A percentile compares a stretch with the other conserved stretches of the same genome.
Conservation (phyloP, 2,888 invertebrate genomes). For the Caenorhabditis sinica region DNA sequence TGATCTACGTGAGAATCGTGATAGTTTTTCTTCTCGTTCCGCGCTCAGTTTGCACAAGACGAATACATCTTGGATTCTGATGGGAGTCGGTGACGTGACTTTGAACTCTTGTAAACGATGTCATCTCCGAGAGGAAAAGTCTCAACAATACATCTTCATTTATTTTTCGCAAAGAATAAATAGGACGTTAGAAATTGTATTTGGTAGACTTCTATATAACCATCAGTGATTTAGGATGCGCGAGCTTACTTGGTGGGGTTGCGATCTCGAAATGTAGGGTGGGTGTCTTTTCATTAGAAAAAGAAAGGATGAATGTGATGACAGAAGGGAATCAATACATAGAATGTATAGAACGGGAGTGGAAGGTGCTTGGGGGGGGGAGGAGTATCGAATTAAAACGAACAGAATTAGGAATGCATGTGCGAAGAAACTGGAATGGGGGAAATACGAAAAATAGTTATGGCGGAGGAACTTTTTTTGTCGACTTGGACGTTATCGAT, state of each 20-base stretch:
- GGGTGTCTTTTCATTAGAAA: conserved; percentile 15
- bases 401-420: conserved; percentile 26
- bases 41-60: conserved; percentile 13
- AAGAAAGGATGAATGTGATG: conserved; percentile 11
- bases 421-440: neutral
- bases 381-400: neutral
- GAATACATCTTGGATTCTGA: conserved; percentile 30
- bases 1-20: conserved; percentile 41
- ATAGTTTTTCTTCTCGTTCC: conserved; percentile 20
- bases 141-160: conserved; percentile 52
- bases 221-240: conserved; percentile 15
- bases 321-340: conserved; percentile 40
- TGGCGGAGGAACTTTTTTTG: conserved; percentile 10
- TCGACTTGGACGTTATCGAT: conserved; percentile 27
- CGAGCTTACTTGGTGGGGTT: neutral
- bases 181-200: neutral
- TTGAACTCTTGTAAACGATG: conserved; percentile 35
- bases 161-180: conserved; percentile 17
- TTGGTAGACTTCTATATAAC: conserved; percentile 1
- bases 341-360: conserved; percentile 29
- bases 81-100: conserved; percentile 26
- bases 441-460: neutral
- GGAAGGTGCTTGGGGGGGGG: neutral
- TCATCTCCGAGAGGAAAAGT: neutral
- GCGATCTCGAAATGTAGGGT: conserved; percentile 1